These are phyloP conservation scores for Clusia tigrina DNA, from an alignment of 2,888 invertebrate genomes.

Conservation along the genomic window DNA sequence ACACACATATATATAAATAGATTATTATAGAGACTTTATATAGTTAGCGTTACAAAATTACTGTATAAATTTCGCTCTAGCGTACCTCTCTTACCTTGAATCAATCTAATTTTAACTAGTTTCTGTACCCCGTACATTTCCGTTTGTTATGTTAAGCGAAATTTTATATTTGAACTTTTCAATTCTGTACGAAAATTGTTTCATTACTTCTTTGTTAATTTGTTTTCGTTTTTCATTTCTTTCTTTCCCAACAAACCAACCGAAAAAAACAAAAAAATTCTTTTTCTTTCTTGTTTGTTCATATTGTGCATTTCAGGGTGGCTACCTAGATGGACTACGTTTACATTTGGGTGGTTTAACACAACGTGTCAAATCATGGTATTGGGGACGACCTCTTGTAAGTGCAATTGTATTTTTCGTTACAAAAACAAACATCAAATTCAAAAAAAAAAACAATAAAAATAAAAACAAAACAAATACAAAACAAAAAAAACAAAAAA, in stretches of 20 bases:
- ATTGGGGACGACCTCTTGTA: conserved; percentile 97
- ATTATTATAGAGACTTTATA: no score
- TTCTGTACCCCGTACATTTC: no score
- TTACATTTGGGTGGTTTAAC: conserved; percentile 95
- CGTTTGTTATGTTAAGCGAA: conserved; percentile 16
- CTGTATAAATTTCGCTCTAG: no score
- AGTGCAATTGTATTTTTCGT: conserved; percentile 70
- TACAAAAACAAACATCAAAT: conserved; percentile 36
- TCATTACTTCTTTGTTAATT: conserved; percentile 14
- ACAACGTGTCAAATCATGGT: conserved; percentile 96
- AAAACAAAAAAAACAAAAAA: conserved; percentile 28
- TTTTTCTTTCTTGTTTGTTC: conserved; percentile 60
- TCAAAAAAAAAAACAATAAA: conserved; percentile 29
- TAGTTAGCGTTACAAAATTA: no score
- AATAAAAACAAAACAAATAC: conserved; percentile 20
- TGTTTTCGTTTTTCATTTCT: not conserved
- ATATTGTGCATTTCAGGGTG: conserved; percentile 78
- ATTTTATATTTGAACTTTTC: conserved; percentile 31
- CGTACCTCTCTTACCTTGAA: no score
- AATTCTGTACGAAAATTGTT: conserved; percentile 39
- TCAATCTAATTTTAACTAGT: no score
- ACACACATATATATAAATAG: no score
- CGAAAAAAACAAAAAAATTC: conserved; percentile 29
- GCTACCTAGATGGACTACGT: conserved; percentile 92
- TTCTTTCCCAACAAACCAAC: conserved; percentile 9